Base-by-base conservation (phyloP, 2,888 invertebrate genomes). In the Anthrax anthrax region DNA sequence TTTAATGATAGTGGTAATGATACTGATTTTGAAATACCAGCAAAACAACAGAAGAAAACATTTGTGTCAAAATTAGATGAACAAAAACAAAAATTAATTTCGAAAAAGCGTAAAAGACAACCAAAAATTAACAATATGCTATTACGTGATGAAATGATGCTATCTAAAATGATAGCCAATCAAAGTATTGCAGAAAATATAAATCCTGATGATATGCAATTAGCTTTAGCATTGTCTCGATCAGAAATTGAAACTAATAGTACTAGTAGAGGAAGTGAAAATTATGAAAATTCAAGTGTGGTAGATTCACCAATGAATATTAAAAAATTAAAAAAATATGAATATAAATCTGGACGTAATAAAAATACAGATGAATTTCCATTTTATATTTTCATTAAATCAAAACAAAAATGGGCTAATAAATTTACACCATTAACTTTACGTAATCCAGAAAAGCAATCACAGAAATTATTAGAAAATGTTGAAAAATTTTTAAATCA, bases 181-280 rank as follows among this genome's bases (percentile, higher is more conserved):
- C 67, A 67, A 47, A 64, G 64, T 43, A 46, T 61, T 6, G 59
- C 57, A 0, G 68, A 67, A 44, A 77, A 80, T 60, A 66, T 78
- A 40, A 76, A 80, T 65, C 67, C 76, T 0, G 78, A 81, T 55
- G 76, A 82, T 53, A 63, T 81, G 50, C 78, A 80, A 60, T 57
- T 82, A 61, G 81, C 80, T 39, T 68, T 82, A 54, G 80, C 80
- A 14, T 60, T 82, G 48, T 81, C 81, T 3, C 75, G 73, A 58
- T 81, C 81, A 1, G 64, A 65, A 50, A 55, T 57, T 0, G 60
- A 65, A 40, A 53, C 51, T 29, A 51, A 50, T 27, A 56, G 56
- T 8, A 9, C 8, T 32, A 12, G 12, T 12, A 12, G 12, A 19
- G 14, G 10, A 16, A 23, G 40, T 19, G 29, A 19, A 4, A 16